Base-by-base conservation (phyloP, 2,113 vertebrate species). In the Butorides virescens region DNA sequence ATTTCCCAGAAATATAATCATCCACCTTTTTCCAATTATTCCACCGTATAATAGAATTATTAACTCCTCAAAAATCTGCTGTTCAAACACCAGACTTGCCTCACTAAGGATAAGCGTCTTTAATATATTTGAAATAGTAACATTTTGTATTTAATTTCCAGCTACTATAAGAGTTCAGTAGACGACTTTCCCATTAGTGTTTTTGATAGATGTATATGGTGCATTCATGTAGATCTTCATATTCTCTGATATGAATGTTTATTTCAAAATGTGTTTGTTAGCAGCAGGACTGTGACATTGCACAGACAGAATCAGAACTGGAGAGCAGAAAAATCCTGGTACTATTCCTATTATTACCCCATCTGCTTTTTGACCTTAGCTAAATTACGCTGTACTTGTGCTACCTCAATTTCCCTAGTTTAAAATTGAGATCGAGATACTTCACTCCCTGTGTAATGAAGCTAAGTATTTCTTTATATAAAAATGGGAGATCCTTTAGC, bases 51-150 rank as follows among this genome's bases (percentile, higher is more conserved):
- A 89, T 47, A 85, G 76, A 92, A 84, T 92, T 94, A 95, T 94
- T 97, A 96, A 95, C 73, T 91, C 76, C 68, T 89, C 56, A 84
- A 68, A 95, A 93, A 87, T 76, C 83, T 94, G 72, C 78, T 87
- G 36, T 82, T 86, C 80, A 93, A 91, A 87, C n/a, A 87, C 65
- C 80, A 86, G 80, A 72, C 70, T 91, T 94, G 56, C 56, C 85
- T 78, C 83, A 75, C 56, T 87, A 53, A 56, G 76, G 56, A 65
- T 84, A 88, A 96, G 52, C 1, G 2, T 42, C 58, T 75, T 87
- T 93, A 86, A 91, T 65, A 85, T 68, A 44, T 85, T 94, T 95
- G 76, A 72, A 93, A 91, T 29, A 72, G 83, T 44, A 92, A 71
- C 5, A 71, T 58, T 91, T 87, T 93, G 56, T 86, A 91, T 91